These are phyloP conservation scores for Crypturellus tataupa DNA, from an alignment of 2,797 vertebrate species.

Conservation along the genomic window DNA sequence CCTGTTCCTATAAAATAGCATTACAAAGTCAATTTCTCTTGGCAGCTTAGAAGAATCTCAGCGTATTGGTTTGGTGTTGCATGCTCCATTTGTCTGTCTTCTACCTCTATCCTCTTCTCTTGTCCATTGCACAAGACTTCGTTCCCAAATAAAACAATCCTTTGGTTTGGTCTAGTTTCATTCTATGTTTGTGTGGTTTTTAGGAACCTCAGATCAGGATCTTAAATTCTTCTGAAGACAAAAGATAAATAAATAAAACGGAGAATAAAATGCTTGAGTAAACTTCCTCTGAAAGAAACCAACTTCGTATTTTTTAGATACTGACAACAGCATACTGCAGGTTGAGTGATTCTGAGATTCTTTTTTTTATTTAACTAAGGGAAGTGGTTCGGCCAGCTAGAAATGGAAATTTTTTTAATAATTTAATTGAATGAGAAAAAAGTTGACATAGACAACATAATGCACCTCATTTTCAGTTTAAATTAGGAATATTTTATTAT, in stretches of 20 bases:
- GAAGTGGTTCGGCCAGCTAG: conserved; percentile 61
- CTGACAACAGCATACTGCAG: conserved; percentile 62
- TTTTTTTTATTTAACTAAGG: not conserved
- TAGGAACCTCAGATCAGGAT: not conserved
- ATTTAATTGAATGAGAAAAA: conserved; percentile 51
- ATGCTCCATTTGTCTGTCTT: not conserved
- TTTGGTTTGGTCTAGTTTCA: not conserved
- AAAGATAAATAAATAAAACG: not conserved
- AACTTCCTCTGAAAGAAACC: not conserved
- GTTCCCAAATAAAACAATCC: not conserved
- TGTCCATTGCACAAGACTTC: not conserved
- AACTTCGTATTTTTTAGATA: conserved; percentile 2
- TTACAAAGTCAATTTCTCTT: not conserved
- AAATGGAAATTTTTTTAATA: conserved; percentile 72
- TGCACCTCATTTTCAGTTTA: conserved; percentile 1
- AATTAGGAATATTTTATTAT: conserved; percentile 29
- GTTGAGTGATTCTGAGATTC: conserved; percentile 46
- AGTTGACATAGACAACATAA: conserved; percentile 43
- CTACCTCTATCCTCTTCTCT: not conserved
- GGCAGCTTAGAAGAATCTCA: not conserved
- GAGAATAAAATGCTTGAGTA: not conserved
- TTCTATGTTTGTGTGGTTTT: not conserved
- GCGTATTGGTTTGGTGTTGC: not conserved
- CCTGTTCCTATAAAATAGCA: not conserved
- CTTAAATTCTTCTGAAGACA: not conserved